These are phyloP conservation scores for Leucophora obtusa DNA, from an alignment of 2,888 invertebrate species.

Conservation along the genomic window DNA sequence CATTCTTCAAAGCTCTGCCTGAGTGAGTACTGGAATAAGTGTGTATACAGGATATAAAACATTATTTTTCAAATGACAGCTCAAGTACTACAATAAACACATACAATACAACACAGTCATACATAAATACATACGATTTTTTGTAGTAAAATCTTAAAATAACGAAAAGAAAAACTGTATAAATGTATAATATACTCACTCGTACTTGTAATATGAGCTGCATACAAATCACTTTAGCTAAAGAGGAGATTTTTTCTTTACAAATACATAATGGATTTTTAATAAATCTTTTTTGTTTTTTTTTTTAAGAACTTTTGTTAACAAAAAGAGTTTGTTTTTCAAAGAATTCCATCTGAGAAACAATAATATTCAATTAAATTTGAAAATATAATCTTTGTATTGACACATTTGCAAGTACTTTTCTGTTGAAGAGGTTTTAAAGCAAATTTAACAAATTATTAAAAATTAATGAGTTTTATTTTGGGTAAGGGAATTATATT, in stretches of 20 bases:
- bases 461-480: neutral
- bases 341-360: slow-evolving; percentile 20
- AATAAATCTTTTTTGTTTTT: slow-evolving; percentile 52
- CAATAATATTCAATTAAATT: slow-evolving; percentile 19
- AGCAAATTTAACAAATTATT: neutral
- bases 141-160: neutral
- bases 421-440: neutral
- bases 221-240: slow-evolving; percentile 69
- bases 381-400: slow-evolving; percentile 12
- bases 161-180: slow-evolving; percentile 14
- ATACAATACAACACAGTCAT: neutral
- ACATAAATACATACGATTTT: slow-evolving; percentile 3
- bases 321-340: slow-evolving; percentile 28
- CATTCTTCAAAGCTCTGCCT: too few species aligned
- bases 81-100: slow-evolving; percentile 48
- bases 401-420: slow-evolving; percentile 35
- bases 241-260: neutral
- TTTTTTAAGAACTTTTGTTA: neutral
- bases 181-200: slow-evolving; percentile 47
- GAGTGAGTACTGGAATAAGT: neutral
- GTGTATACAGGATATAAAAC: slow-evolving; percentile 51
- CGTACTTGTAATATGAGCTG: slow-evolving; percentile 70
- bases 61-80: slow-evolving; percentile 58
- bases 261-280: slow-evolving; percentile 41
- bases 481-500: neutral